Evolutionary conservation across 2,113 vertebrate genomes (phyloP), one percentile per base, ranked within the genome.

Genomic region (Erythrocercus mccallii): DNA sequence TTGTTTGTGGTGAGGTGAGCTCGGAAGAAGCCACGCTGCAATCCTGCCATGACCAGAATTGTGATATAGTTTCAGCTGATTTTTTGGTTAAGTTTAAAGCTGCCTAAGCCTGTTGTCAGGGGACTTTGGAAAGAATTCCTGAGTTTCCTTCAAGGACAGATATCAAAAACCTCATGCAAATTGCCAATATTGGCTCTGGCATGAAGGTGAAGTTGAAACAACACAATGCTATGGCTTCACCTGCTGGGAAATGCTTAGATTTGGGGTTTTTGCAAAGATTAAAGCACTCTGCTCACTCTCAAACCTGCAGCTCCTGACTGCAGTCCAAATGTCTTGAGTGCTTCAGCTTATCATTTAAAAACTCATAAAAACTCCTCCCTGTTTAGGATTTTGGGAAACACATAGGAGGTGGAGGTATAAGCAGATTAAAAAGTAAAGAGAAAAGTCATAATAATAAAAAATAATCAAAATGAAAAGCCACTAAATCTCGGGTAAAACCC

Each of bases 361-460:
- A 51, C 30, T 58, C 58, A 54, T 37, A 47, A 78, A 70, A 87
- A 13, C 24, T 60, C 21, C 11, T 27, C 28, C 25, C 2, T 14
- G 53, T 56, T 93, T 87, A 79, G 61, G 53, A 38, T 64, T 72
- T 37, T 16, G 80, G 25, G 82, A 57, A 85, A 74, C 10, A 37
- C 11, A n/a, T 2, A 44, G 86, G 61, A 85, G 30, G 44, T 53
- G 44, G 61, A 68, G 35, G 33, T 35, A 33, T 38, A 81, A 71
- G 56, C 30, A 87, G 70, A 84, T 81, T 66, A 68, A 95, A 86
- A 91, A 91, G 38, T 62, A 61, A 71, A 79, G 48, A 61, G 30
- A 15, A 40, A 90, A 86, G 45, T n/a, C 15, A 60, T 73, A 72
- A 44, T 54, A 37, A 28, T 17, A 28, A 51, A 27, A 35, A 53